Base-by-base conservation (phyloP, 1,140 invertebrate species). In the Heliothis virescens region DNA sequence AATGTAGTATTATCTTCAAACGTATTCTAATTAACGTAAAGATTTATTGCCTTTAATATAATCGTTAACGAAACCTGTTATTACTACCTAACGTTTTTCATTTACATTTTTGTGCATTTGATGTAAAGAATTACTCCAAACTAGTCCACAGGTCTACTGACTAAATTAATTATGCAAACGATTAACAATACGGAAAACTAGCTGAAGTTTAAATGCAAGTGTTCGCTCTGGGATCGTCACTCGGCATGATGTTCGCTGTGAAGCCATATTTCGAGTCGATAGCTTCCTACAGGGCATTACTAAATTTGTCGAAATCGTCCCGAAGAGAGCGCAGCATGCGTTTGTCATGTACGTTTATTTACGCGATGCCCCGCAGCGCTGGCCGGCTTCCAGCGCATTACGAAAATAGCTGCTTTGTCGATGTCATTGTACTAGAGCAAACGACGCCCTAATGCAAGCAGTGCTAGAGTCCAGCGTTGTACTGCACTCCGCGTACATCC, bases 371-470 rank as follows among this genome's bases (percentile, higher is more conserved):
- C 87, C 83, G 83, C 85, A 59, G 80, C 79, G 86, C 87, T 94
- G 92, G 91, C 92, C 82, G 71, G 78, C 80, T 86, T 92, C 92
- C 92, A 94, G 86, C 79, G 88, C 83, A 80, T 79, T 83, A 90
- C 91, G 86, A 88, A 94, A 94, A 94, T 94, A 94, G 90, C 87
- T 86, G 82, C 87, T 90, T 89, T 88, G 87, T 87, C 83, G 90
- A 91, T 92, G 92, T 94, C 92, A 92, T 92, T 94, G 92, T 94
- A 94, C 92, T 92, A 91, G 88, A 84, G 79, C 62, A 74, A 78
- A 79, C 82, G 80, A 69, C 85, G 85, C 85, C 85, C 82, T 83
- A 82, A 76, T 72, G 29, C 69, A 52, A 69, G 55, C 83, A 84
- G 79, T 79, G 60, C 52, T 79, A 62, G 52, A 53, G 18, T 80